These are phyloP conservation scores for Tromatobia lineatoria DNA, from an alignment of 2,888 invertebrate genomes.

Conservation along the genomic window DNA sequence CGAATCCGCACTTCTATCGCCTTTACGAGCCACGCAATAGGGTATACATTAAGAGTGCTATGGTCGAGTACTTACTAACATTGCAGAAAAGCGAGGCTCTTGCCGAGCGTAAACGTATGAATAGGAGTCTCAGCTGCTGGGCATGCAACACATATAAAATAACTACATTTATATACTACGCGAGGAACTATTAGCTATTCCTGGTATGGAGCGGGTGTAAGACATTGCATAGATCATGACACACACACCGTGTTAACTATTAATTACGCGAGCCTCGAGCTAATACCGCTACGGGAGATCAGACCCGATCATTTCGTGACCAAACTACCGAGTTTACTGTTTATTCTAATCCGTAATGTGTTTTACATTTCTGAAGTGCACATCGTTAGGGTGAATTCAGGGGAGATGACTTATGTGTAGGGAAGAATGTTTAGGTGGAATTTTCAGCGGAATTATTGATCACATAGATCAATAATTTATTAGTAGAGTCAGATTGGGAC, in stretches of 20 bases:
- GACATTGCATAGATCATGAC: conserved; percentile 2
- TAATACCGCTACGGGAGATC: conserved; percentile 10
- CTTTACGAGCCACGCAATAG: not conserved
- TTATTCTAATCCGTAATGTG: not conserved
- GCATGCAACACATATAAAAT: conserved; percentile 12
- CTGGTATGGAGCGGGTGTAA: not conserved
- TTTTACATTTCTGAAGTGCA: not conserved
- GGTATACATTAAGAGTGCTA: too few relatives aligned
- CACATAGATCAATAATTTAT: too few relatives aligned
- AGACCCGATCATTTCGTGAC: not conserved
- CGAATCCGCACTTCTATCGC: conserved; percentile 46
- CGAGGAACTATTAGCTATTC: not conserved
- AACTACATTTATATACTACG: not conserved
- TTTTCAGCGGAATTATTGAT: too few relatives aligned
- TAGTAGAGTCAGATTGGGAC: too few relatives aligned
- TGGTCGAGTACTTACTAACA: conserved; percentile 2
- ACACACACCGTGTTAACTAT: not conserved
- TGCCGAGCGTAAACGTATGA: conserved; percentile 23
- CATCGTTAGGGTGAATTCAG: not conserved
- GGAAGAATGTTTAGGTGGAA: too few relatives aligned
- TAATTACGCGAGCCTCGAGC: not conserved
- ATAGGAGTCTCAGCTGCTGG: conserved; percentile 22
- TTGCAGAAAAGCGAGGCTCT: conserved; percentile 5
- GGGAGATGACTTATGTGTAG: too few relatives aligned
- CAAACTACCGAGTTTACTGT: not conserved